A percentile compares a stretch with the other conserved stretches of the same genome.
Evolutionary conservation across 2,888 invertebrate genomes (phyloP).

Genomic region (Argynnis bischoffii): DNA sequence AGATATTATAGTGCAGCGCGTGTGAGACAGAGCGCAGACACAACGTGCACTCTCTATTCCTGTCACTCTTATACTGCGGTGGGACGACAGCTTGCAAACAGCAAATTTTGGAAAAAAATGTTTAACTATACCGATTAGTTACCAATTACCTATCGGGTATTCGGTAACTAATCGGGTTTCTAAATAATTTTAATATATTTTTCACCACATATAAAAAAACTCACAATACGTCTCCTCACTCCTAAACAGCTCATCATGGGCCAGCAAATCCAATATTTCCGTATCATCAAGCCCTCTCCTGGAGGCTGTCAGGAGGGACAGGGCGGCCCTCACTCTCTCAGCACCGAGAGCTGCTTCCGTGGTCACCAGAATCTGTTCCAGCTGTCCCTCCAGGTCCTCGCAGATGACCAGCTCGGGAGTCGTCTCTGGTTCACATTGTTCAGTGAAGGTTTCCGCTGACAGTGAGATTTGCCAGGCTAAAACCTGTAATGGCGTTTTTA

Average conservation of each 20-base stretch:
- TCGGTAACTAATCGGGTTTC: too few species aligned
- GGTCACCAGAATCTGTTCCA: slow-evolving; percentile 85
- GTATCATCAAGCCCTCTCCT: slow-evolving; percentile 90
- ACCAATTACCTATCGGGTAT: too few species aligned
- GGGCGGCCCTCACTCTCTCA: slow-evolving; percentile 84
- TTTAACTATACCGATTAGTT: too few species aligned
- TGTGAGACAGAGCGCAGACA: too few species aligned
- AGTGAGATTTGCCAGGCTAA: slow-evolving; percentile 78
- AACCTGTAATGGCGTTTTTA: slow-evolving; percentile 54
- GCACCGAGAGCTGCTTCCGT: slow-evolving; percentile 86
- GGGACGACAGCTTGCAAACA: too few species aligned
- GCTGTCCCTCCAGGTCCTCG: slow-evolving; percentile 82
- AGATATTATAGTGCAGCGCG: too few species aligned
- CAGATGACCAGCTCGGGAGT: slow-evolving; percentile 68
- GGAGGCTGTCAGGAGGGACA: slow-evolving; percentile 88
- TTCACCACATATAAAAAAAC: slow-evolving; percentile 41
- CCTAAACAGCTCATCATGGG: slow-evolving; percentile 84
- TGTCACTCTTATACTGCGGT: too few species aligned
- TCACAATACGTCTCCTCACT: slow-evolving; percentile 85
- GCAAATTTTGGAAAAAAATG: too few species aligned
- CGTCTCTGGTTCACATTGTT: slow-evolving; percentile 66
- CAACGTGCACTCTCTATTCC: too few species aligned
- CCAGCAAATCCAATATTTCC: slow-evolving; percentile 88
- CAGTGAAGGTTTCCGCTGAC: slow-evolving; percentile 76
- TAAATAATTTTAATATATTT: too few species aligned